A percentile compares a stretch with the other conserved stretches of the same genome.
phyloP scores from a whole-genome alignment of 2,888 invertebrate genomes.

The Hypsopygia costalis region DNA sequence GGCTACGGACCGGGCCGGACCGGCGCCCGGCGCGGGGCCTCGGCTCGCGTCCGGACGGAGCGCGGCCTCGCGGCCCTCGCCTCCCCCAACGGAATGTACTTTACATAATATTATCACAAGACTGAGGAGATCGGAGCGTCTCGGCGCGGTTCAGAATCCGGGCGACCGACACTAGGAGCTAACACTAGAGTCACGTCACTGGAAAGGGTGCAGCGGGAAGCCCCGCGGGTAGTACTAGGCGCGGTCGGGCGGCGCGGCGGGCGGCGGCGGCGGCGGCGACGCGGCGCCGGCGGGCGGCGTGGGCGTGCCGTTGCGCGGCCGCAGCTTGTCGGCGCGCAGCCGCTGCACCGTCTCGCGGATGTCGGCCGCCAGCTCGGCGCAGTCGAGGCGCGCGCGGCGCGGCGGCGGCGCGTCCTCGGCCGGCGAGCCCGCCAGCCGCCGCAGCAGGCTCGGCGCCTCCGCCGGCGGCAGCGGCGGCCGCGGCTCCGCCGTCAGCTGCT shows the following conservation, averaged over 20 bases:
- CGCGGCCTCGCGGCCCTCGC: slow-evolving; percentile 22
- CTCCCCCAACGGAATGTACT: slow-evolving; percentile 65
- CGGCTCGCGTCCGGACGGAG: slow-evolving; percentile 19
- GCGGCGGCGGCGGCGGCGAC: slow-evolving; percentile 32
- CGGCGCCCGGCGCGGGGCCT: too few species aligned
- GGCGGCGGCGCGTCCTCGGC: slow-evolving; percentile 73
- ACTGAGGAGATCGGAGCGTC: slow-evolving; percentile 55
- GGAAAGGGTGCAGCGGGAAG: slow-evolving; percentile 10
- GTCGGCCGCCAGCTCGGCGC: slow-evolving; percentile 70
- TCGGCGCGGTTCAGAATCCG: slow-evolving; percentile 20
- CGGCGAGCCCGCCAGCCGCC: slow-evolving; percentile 86
- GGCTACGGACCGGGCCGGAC: too few species aligned
- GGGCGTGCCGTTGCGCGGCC: slow-evolving; percentile 60
- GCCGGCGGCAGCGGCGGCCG: slow-evolving; percentile 32
- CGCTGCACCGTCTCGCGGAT: slow-evolving; percentile 75
- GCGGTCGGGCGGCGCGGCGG: slow-evolving; percentile 46
- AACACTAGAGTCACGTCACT: slow-evolving; percentile 12
- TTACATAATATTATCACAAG: slow-evolving; percentile 72
- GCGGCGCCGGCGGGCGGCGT: slow-evolving; percentile 46
- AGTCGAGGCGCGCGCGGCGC: slow-evolving; percentile 75
- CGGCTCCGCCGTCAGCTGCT: slow-evolving; percentile 49
- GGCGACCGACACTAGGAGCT: slow-evolving; percentile 26
- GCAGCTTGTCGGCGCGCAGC: slow-evolving; percentile 69
- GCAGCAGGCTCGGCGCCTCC: slow-evolving; percentile 83
- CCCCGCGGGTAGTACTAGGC: slow-evolving; percentile 31